Evolutionary conservation across 2,113 vertebrate genomes (phyloP).

Genomic region (Gasterosteus nipponicus): DNA sequence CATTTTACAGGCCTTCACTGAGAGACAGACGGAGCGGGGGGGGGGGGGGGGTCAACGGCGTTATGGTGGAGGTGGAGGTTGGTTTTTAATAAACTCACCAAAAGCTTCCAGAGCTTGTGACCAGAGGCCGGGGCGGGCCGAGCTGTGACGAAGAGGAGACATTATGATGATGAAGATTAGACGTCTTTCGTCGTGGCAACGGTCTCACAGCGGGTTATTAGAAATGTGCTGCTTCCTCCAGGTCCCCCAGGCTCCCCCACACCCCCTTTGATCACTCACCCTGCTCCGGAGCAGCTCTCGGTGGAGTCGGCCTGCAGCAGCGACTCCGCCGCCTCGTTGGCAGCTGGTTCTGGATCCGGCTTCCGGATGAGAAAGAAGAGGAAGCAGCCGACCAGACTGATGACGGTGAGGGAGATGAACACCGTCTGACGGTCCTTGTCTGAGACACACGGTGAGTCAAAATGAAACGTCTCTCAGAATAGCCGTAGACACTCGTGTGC

Average conservation of each 20-base stretch:
- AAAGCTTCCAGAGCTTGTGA: slow-evolving; percentile 89
- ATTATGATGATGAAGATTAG: background rate
- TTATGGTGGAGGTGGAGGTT: background rate
- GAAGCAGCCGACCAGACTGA: slow-evolving; percentile 95
- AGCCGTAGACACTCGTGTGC: background rate
- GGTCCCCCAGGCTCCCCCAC: background rate
- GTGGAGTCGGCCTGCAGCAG: slow-evolving; percentile 61
- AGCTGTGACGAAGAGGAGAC: slow-evolving; percentile 68
- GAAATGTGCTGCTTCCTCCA: slow-evolving; percentile 1
- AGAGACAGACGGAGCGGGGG: background rate
- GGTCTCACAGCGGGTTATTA: slow-evolving; percentile 11
- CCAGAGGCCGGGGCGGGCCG: slow-evolving; percentile 69
- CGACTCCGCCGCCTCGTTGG: slow-evolving; percentile 60
- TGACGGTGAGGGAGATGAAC: slow-evolving; percentile 94
- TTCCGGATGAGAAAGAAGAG: slow-evolving; percentile 96
- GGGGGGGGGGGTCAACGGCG: background rate
- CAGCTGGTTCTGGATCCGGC: slow-evolving; percentile 74
- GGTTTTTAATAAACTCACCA: slow-evolving; percentile 73
- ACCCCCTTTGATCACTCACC: slow-evolving; percentile 53
- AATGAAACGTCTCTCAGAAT: background rate
- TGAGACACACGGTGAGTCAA: slow-evolving; percentile 70
- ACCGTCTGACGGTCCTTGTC: slow-evolving; percentile 93
- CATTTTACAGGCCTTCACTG: slow-evolving; percentile 89
- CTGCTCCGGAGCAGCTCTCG: slow-evolving; percentile 43
- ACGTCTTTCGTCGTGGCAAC: background rate